Evolutionary conservation across 2,797 vertebrate species (phyloP).

Genomic region (Sebastes melanostomus): DNA sequence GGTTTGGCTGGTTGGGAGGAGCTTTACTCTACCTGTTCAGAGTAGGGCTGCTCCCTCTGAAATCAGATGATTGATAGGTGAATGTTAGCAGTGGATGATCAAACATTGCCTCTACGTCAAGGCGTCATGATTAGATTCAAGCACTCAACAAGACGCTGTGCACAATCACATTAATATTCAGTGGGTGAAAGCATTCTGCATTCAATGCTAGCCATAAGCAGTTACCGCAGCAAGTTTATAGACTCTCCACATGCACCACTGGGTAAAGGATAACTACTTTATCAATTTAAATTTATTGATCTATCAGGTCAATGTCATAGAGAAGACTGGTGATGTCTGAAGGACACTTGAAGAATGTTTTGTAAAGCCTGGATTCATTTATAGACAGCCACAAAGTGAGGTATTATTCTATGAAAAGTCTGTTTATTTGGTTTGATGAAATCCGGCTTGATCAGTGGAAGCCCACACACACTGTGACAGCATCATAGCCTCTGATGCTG

Average conservation of each 20-base stretch:
- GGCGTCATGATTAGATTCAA: constrained; percentile 47
- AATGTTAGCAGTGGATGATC: constrained; percentile 72
- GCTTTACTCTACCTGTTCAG: constrained; percentile 86
- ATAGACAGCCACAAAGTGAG: not conserved
- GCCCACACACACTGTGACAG: not conserved
- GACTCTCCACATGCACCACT: not conserved
- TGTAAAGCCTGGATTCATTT: constrained; percentile 1
- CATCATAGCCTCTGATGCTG: not conserved
- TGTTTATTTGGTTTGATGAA: not conserved
- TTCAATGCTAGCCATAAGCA: constrained; percentile 44
- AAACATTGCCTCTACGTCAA: constrained; percentile 45
- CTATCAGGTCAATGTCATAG: not conserved
- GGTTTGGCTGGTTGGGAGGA: constrained; percentile 70
- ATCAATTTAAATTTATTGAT: not conserved
- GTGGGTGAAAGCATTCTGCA: constrained; percentile 31
- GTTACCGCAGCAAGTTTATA: constrained; percentile 11
- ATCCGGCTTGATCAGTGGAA: not conserved
- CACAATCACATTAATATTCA: constrained; percentile 46
- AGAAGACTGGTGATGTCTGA: not conserved
- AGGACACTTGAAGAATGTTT: not conserved
- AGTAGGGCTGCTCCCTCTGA: constrained; percentile 86
- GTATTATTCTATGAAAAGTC: not conserved
- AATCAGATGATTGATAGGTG: constrained; percentile 83
- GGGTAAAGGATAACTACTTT: not conserved
- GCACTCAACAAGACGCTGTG: constrained; percentile 25